These are phyloP conservation scores for Taeniopygia guttata DNA, from an alignment of 2,797 vertebrate genomes.

Conservation along the genomic window DNA sequence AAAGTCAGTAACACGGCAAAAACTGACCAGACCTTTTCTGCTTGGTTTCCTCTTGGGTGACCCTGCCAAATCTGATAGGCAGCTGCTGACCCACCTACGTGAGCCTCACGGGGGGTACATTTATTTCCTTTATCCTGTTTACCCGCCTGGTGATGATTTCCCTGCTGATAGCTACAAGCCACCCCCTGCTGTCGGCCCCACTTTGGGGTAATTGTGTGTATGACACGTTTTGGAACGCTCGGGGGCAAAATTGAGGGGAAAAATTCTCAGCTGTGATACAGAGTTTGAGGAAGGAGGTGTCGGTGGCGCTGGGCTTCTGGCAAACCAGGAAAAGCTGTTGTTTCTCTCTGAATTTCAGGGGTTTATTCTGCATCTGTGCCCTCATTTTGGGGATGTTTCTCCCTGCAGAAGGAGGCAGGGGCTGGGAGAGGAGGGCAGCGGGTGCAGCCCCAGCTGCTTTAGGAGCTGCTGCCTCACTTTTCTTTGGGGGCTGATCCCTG, in stretches of 20 bases:
- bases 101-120: not conserved
- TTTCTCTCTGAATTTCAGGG: not conserved
- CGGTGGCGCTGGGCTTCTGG: not conserved
- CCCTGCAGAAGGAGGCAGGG: not conserved
- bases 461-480: not conserved
- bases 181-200: not conserved
- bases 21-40: not conserved
- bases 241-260: not conserved
- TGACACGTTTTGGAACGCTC: not conserved
- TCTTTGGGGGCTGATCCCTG: accelerated
- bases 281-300: not conserved
- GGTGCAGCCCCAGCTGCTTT: not conserved
- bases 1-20: not conserved
- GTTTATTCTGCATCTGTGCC: not conserved
- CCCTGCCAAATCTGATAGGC: slow-evolving; percentile 33
- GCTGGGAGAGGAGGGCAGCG: not conserved
- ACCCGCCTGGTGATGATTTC: not conserved
- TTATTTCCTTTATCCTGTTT: not conserved
- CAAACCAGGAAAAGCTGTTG: not conserved
- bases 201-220: accelerated
- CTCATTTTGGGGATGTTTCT: not conserved
- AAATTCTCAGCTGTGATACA: not conserved
- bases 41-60: not conserved
- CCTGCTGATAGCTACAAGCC: not conserved
- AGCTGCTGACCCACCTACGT: not conserved